Percentiles rank a stretch among this genome's conserved stretches.
phyloP scores from a whole-genome alignment of 2,797 vertebrate species.

The Morelia viridis region DNA sequence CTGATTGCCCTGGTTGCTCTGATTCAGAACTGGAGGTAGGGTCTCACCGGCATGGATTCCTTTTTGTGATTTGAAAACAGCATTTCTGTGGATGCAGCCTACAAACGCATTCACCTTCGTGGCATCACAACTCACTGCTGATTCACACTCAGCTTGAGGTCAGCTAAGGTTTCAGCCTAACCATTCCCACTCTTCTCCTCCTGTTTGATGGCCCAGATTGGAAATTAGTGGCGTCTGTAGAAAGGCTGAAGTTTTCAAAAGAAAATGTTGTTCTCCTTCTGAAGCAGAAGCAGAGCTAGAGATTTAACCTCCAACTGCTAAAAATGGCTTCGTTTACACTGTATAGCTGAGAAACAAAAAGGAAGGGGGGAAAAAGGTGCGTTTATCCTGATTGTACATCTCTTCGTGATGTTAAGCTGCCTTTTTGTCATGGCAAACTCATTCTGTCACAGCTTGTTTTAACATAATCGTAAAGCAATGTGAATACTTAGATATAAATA shows the following conservation, averaged over 20 bases:
- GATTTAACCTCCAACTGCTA: not conserved
- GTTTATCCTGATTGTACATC: not conserved
- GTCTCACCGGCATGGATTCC: not conserved
- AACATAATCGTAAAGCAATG: constrained; percentile 9
- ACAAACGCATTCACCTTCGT: not conserved
- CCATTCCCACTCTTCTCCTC: not conserved
- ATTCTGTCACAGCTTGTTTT: constrained; percentile 19
- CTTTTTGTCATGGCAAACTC: not conserved
- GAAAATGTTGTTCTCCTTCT: not conserved
- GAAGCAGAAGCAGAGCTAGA: not conserved
- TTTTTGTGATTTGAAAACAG: not conserved
- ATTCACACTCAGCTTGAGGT: not conserved
- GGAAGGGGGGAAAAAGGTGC: too few relatives aligned
- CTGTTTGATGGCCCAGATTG: not conserved
- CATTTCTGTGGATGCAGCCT: not conserved
- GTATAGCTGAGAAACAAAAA: not conserved
- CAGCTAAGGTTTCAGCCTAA: not conserved
- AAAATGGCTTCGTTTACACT: not conserved
- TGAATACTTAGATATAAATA: constrained; percentile 62
- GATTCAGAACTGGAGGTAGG: not conserved
- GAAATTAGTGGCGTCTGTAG: not conserved
- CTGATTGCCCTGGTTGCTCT: not conserved
- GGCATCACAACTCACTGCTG: not conserved
- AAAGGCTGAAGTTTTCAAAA: not conserved
- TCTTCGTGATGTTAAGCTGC: constrained; percentile 9